Base-by-base conservation (phyloP, 2,113 vertebrate species). In the Coptodon rendalli region DNA sequence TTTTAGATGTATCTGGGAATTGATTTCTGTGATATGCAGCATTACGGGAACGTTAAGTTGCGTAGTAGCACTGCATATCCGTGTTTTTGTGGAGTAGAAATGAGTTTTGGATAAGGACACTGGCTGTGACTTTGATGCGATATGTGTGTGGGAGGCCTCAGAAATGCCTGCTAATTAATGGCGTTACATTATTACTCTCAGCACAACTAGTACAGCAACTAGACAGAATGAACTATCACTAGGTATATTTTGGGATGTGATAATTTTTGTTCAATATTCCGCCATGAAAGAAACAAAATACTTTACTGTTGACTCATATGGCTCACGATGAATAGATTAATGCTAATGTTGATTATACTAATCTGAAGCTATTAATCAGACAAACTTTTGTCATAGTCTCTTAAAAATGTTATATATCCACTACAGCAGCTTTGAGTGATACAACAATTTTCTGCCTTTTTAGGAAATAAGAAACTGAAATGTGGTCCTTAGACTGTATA, bases 61-160 rank as follows among this genome's bases (percentile, higher is more conserved):
- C 86, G 34, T 92, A 88, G 93, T 92, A 88, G 85, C 80, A 22
- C 89, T 89, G 81, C 78, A 71, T 85, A 86, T 93, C 68, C 40
- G 48, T 48, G 71, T 90, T 86, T 84, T 27, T 80, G 73, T 56
- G 34, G 90, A 85, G 48, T 82, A 82, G 86, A 81, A 48, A 87
- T 76, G 68, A 90, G 87, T 89, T 94, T 94, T 94, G 93, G 94
- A 95, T 54, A 59, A 76, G 83, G 88, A 89, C 89, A 89, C 88
- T 94, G 92, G 94, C 95, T 95, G 95, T 91, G 92, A 95, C 87
- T 89, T 87, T 79, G 91, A 89, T 93, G 89, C 93, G 94, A 88
- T 94, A 84, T 94, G 93, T 95, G 93, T 93, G 95, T 94, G 95
- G 96, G 95, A 95, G 95, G 94, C 89, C 92, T 93, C 80, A 78